These are phyloP conservation scores for Calliopsis andreniformis DNA, from an alignment of 1,140 invertebrate genomes.

Conservation along the genomic window DNA sequence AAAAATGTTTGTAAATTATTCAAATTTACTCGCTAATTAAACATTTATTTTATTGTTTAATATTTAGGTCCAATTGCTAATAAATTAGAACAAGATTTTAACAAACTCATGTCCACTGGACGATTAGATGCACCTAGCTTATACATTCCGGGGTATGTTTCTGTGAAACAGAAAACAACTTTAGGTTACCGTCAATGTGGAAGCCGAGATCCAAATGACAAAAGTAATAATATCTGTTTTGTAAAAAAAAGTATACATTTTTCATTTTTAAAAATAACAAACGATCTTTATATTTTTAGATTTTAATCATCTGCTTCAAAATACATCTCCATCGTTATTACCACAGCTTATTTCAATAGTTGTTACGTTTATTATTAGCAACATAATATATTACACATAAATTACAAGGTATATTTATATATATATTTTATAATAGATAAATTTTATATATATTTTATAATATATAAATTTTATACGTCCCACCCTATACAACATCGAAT, in stretches of 20 bases:
- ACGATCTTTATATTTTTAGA: conserved; percentile 27
- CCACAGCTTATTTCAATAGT: conserved; percentile 13
- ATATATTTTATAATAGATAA: no score
- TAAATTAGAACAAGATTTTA: conserved; percentile 90
- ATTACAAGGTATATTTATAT: no score
- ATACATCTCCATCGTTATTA: neutral
- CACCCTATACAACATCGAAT: no score
- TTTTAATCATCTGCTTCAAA: neutral
- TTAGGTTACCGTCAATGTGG: conserved; percentile 89
- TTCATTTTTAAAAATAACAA: neutral
- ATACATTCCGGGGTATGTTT: conserved; percentile 89
- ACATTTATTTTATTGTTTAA: conserved; percentile 38
- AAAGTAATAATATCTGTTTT: conserved; percentile 70
- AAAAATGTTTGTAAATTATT: neutral
- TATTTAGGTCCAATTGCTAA: conserved; percentile 86
- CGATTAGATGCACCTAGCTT: conserved; percentile 88
- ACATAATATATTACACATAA: conserved; percentile 16
- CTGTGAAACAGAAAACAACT: conserved; percentile 86
- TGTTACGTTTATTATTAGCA: neutral
- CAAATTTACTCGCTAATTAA: neutral
- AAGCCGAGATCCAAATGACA: conserved; percentile 87
- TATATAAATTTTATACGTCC: no score
- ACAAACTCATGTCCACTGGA: conserved; percentile 87
- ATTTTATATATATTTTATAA: no score
- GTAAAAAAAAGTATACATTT: neutral